phyloP scores from a whole-genome alignment of 30 jellyfish, hydroid and myxozoan genomes.

The Cassiopea andromeda region DNA sequence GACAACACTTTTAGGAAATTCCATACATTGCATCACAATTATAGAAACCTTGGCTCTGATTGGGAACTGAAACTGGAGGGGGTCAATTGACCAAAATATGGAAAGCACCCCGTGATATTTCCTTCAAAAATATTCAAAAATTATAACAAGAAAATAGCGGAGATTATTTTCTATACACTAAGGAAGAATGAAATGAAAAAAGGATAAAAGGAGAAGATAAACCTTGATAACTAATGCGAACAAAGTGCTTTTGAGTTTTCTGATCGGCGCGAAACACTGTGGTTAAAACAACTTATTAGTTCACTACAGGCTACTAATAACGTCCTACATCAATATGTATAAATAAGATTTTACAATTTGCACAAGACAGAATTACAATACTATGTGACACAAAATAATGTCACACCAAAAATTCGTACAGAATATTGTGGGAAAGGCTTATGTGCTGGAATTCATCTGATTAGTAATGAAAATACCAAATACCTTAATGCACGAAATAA shows the following conservation, averaged over 20 bases:
- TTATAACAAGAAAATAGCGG: too few relatives aligned
- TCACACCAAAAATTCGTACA: neutral
- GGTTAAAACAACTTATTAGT: neutral
- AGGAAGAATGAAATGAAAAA: too few relatives aligned
- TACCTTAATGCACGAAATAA: too few relatives aligned
- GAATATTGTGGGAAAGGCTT: neutral
- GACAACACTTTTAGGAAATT: too few relatives aligned
- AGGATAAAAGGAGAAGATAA: neutral
- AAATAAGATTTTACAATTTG: conserved; percentile 27
- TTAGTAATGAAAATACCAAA: too few relatives aligned
- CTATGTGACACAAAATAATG: neutral
- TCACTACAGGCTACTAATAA: neutral
- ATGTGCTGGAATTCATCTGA: neutral
- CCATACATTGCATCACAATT: too few relatives aligned
- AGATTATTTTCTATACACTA: too few relatives aligned
- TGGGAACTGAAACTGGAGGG: too few relatives aligned
- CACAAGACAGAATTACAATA: conserved; percentile 11
- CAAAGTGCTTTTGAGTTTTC: neutral
- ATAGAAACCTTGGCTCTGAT: too few relatives aligned
- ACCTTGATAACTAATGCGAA: neutral
- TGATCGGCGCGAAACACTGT: neutral
- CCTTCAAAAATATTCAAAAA: too few relatives aligned
- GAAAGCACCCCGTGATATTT: too few relatives aligned
- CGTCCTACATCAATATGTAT: neutral
- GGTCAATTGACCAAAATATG: too few relatives aligned